Base-by-base conservation (phyloP, 2,888 invertebrate genomes). In the Acleris literana region DNA sequence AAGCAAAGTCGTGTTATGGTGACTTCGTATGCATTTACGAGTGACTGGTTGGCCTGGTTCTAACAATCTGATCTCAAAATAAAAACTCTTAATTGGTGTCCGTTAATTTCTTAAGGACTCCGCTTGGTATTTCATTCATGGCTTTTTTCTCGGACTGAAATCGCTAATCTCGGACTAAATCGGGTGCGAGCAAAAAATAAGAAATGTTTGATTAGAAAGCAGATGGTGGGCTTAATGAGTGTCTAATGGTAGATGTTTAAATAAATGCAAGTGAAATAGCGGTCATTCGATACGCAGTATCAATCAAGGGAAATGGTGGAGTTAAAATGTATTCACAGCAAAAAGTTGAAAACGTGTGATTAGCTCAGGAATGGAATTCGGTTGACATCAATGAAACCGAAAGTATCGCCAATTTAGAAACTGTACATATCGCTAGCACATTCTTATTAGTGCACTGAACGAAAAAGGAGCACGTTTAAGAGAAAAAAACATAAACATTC, bases 161-260 rank as follows among this genome's bases (percentile, higher is more conserved):
- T 72, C 67, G 70, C 69, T 73, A 72, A 77, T 76, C 76, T 72
- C 17, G 70, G 75, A 76, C 77, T 76, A 74, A 77, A 74, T 73
- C 71, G 70, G 68, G 29, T 52, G 39, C 62, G 55, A 55, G 68
- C 76, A 80, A 83, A 83, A 82, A 78, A 76, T 71, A 76, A 70
- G 70, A 74, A 79, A 77, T 74, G 72, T 75, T 73, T 75, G 79
- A 80, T 86, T 82, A 83, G 82, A 81, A 85, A 84, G 82, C 85
- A 84, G 86, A 83, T 83, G 85, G 73, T 66, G 65, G 29, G 64
- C 54, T 69, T 81, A 83, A 82, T 82, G 80, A 81, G 77, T 70
- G 69, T 58, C 70, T 72, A 72, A 76, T 79, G 72, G 74, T 72
- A 75, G 73, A 73, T 75, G 59, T 68, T 76, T 78, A 64, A 64